phyloP scores from a whole-genome alignment of 2,888 invertebrate species.

The Drosophila kambysellisi region DNA sequence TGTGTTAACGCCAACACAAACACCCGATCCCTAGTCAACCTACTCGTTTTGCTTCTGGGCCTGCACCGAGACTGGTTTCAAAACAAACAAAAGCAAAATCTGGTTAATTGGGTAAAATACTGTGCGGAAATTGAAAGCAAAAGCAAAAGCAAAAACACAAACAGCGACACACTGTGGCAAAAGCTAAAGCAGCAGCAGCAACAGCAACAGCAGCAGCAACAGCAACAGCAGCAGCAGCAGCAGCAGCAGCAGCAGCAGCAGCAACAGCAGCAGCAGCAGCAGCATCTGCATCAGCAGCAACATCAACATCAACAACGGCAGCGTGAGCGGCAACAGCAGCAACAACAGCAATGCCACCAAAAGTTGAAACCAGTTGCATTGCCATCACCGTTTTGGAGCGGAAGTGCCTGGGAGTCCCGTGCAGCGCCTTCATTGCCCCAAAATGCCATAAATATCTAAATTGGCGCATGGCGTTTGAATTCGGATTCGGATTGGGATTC shows the following conservation, averaged over 20 bases:
- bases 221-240: not conserved
- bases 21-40: not conserved
- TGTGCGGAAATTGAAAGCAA: slow-evolving; percentile 76
- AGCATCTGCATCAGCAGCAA: not conserved
- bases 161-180: slow-evolving; percentile 24
- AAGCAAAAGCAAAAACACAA: slow-evolving; percentile 65
- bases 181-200: not conserved
- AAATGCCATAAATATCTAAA: slow-evolving; percentile 77
- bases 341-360: slow-evolving; percentile 20
- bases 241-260: not conserved
- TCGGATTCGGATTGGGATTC: slow-evolving; percentile 15
- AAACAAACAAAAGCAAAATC: slow-evolving; percentile 74
- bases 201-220: not conserved
- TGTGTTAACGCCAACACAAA: slow-evolving; percentile 17
- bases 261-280: not conserved
- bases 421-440: slow-evolving; percentile 19
- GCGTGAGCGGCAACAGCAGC: not conserved
- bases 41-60: not conserved
- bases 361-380: slow-evolving; percentile 49
- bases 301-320: not conserved
- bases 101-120: slow-evolving; percentile 78
- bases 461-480: slow-evolving; percentile 37
- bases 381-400: slow-evolving; percentile 41
- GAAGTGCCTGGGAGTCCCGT: slow-evolving; percentile 38
- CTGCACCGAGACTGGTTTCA: slow-evolving; percentile 24